Evolutionary conservation across 2,888 invertebrate species (phyloP).

Genomic region (Agrochola lychnidis): DNA sequence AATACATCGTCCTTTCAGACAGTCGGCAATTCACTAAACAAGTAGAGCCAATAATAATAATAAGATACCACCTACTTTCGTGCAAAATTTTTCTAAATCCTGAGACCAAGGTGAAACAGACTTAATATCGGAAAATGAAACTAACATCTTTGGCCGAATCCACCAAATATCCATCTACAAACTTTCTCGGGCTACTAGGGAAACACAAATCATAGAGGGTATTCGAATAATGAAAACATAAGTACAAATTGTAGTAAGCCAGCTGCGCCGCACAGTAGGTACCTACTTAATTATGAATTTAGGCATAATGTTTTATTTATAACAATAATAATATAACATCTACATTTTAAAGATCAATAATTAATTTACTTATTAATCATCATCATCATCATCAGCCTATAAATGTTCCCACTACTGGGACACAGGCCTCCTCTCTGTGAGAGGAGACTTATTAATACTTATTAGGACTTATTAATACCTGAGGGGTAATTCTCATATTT

Average conservation of each 20-base stretch:
- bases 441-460: too few relatives aligned
- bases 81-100: background rate
- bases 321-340: too few relatives aligned
- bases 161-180: background rate
- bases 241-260: background rate
- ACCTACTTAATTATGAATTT: too few relatives aligned
- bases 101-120: background rate
- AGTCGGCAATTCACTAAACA: background rate
- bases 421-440: too few relatives aligned
- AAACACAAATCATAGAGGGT: background rate
- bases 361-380: too few relatives aligned
- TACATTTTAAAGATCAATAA: too few relatives aligned
- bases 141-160: background rate
- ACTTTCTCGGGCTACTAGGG: conserved; percentile 9
- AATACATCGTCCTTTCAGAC: background rate
- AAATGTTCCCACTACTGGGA: too few relatives aligned
- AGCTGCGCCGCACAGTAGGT: background rate
- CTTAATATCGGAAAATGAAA: background rate
- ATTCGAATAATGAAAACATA: background rate
- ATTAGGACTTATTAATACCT: too few relatives aligned
- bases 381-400: too few relatives aligned
- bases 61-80: background rate
- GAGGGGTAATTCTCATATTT: too few relatives aligned
- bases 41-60: too few relatives aligned
- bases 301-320: too few relatives aligned